Conservation (phyloP, 2,888 invertebrate genomes). For the Asteroscopus sphinx region DNA sequence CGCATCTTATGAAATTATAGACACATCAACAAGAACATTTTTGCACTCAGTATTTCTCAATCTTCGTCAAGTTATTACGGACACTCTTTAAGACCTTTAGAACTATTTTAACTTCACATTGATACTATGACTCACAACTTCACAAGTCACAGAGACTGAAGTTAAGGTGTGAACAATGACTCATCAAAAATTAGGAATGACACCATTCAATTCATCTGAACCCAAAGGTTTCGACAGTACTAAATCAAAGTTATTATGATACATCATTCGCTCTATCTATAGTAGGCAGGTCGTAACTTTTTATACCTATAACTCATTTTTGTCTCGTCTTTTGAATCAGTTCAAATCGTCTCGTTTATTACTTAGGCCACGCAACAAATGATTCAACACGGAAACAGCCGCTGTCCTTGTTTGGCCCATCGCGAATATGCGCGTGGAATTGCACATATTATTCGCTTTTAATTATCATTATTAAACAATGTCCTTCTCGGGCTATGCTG, state of each 20-base stretch:
- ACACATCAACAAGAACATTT: not conserved
- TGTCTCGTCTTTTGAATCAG: constrained; percentile 13
- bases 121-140: constrained; percentile 28
- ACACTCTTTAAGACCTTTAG: constrained; percentile 22
- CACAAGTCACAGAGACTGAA: constrained; percentile 14
- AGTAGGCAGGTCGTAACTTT: constrained; percentile 7
- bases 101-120: constrained; percentile 9
- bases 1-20: too few species aligned
- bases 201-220: constrained; percentile 28
- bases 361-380: constrained; percentile 64
- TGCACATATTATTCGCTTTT: constrained; percentile 78
- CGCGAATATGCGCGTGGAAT: constrained; percentile 82
- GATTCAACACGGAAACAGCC: constrained; percentile 86
- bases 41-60: not conserved
- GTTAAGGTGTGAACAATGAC: constrained; percentile 33
- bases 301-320: constrained; percentile 1
- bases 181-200: constrained; percentile 41
- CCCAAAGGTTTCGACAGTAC: constrained; percentile 35
- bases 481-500: constrained; percentile 69
- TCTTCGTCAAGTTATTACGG: constrained; percentile 9
- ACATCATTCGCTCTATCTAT: constrained; percentile 34
- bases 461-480: constrained; percentile 84
- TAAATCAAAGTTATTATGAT: constrained; percentile 30
- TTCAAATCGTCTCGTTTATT: constrained; percentile 42
- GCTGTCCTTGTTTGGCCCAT: constrained; percentile 85